Evolutionary conservation across 2,797 vertebrate species (phyloP), one percentile per base, ranked within the genome.

Genomic region (Hirundo rustica): DNA sequence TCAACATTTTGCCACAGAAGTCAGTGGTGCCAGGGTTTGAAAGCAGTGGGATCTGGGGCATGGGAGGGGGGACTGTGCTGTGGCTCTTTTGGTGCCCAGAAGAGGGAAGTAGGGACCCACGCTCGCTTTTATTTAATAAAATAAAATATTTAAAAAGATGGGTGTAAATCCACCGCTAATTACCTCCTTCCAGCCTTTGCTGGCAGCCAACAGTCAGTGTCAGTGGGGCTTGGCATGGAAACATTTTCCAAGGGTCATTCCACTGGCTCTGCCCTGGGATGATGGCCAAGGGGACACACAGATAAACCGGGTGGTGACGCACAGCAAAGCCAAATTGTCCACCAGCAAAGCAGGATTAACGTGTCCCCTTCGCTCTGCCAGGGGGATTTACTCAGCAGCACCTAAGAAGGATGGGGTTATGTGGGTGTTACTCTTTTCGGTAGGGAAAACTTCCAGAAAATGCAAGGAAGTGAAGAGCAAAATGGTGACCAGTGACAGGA

Each of bases 301-400:
- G 81, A 79, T 70, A 60, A 89, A 54, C 5, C 0, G 1, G 7
- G 50, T 0, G 1, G 42, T 54, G 85, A 50, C 26, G n/a, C 76
- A 5, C 25, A 44, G 62, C 74, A 79, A 42, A 74, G 71, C 60
- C 88, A 76, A 55, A 30, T 1, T 57, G 26, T 19, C 8, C 1
- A 5, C 19, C 57, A 71, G 89, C 65, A 48, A 13, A 34, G 50
- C 50, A 45, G 77, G 73, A 83, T 68, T 16, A 53, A 25, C 0
- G 0, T 40, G 72, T 32, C 50, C 65, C 2, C 0, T 9, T n/a
- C 0, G 0, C 25, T 54, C 50, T 76, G 26, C 44, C 2, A 0
- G 65, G 40, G 53, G 73, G n/a, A 54, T 81, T 83, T 72, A 10
- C 2, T 2, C 32, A 44, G 67, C 66, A 71, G 57, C 76, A 30